A percentile compares a stretch with the other conserved stretches of the same genome.
phyloP scores from a whole-genome alignment of 2,888 invertebrate species.

The Drosophila tanythrix region DNA sequence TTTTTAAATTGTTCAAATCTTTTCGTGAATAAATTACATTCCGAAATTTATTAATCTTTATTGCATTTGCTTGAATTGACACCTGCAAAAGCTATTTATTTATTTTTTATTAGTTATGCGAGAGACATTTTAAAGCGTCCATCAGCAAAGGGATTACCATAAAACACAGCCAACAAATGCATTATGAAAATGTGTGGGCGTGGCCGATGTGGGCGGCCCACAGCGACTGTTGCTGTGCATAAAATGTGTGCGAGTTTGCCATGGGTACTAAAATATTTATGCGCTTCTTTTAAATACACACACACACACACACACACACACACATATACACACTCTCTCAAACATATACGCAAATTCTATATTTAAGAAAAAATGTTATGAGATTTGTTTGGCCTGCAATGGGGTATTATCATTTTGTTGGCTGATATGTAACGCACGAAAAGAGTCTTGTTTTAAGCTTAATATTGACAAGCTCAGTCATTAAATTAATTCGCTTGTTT shows the following conservation, averaged over 20 bases:
- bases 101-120: slow-evolving; percentile 9
- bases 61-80: slow-evolving; percentile 38
- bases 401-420: slow-evolving; percentile 3
- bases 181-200: slow-evolving; percentile 58
- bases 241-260: slow-evolving; percentile 35
- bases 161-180: slow-evolving; percentile 52
- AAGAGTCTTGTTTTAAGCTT: not conserved
- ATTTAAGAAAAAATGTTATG: slow-evolving; percentile 19
- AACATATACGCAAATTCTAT: slow-evolving; percentile 13
- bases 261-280: slow-evolving; percentile 74
- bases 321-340: not conserved
- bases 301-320: slow-evolving; percentile 16
- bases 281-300: slow-evolving; percentile 41
- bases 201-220: not conserved
- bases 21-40: slow-evolving; percentile 13
- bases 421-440: slow-evolving; percentile 1
- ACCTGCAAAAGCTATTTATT: slow-evolving; percentile 35
- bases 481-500: not conserved
- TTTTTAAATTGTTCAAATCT: slow-evolving; percentile 1
- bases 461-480: not conserved
- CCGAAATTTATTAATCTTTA: slow-evolving; percentile 23
- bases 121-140: slow-evolving; percentile 10
- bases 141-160: slow-evolving; percentile 45
- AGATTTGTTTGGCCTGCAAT: slow-evolving; percentile 5
- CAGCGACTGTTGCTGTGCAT: slow-evolving; percentile 6